These are phyloP conservation scores for Coendou prehensilis DNA, from an alignment of 2,797 vertebrate species.

Conservation along the genomic window DNA sequence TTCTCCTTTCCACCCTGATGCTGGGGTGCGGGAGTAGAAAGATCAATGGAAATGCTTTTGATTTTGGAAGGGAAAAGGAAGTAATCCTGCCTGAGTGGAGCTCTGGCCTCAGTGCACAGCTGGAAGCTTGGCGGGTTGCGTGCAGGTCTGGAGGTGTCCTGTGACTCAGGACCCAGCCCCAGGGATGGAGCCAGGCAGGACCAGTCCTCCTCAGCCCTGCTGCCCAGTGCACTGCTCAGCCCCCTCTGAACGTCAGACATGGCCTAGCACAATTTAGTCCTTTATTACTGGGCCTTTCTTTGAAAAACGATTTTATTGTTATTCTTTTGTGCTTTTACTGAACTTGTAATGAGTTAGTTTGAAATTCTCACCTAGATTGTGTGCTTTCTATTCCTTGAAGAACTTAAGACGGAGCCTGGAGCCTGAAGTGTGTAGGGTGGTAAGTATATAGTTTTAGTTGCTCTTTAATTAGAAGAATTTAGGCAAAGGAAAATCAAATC, in stretches of 20 bases:
- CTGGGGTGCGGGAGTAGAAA: rapidly evolving
- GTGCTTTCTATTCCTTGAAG: rapidly evolving
- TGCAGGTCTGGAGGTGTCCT: background rate
- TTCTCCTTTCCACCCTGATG: background rate
- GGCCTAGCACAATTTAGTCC: background rate
- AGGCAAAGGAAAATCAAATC: background rate
- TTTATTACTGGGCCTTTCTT: background rate
- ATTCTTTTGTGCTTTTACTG: too few relatives aligned
- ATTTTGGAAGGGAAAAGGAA: background rate
- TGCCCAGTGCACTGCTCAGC: too few relatives aligned
- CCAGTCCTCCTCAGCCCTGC: background rate
- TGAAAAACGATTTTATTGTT: rapidly evolving
- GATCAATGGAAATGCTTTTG: background rate
- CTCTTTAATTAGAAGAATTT: too few relatives aligned
- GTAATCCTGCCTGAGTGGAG: background rate
- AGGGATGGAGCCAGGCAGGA: background rate
- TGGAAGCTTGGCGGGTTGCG: background rate
- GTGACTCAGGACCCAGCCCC: background rate
- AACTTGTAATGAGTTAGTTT: too few relatives aligned
- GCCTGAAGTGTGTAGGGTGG: rapidly evolving
- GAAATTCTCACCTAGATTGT: rapidly evolving
- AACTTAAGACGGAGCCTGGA: background rate
- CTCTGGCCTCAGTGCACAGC: background rate
- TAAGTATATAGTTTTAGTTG: rapidly evolving
- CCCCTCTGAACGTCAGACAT: rapidly evolving